Evolutionary conservation across 2,797 vertebrate species (phyloP).

Genomic region (Pipistrellus pipistrellus): DNA sequence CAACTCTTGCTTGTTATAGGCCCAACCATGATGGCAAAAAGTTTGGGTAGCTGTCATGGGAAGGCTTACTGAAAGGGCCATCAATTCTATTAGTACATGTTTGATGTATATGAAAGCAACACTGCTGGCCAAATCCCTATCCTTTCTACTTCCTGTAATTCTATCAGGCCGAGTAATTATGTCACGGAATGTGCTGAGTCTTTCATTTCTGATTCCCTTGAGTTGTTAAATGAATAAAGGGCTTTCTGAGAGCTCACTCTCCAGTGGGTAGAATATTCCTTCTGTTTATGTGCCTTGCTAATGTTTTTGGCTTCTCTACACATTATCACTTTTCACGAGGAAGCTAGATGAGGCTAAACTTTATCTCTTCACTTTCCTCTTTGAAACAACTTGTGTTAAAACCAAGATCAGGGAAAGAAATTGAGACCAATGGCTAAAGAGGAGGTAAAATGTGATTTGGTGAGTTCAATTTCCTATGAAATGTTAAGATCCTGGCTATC

Average conservation of each 20-base stretch:
- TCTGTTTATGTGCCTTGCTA: slow-evolving; percentile 17
- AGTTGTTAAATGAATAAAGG: neutral
- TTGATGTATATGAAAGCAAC: slow-evolving; percentile 33
- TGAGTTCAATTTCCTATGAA: slow-evolving; percentile 49
- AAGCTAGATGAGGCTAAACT: neutral
- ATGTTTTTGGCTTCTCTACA: slow-evolving; percentile 47
- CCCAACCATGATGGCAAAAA: neutral
- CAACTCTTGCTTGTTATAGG: neutral
- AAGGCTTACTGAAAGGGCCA: neutral
- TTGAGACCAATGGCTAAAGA: neutral
- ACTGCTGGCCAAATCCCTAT: neutral
- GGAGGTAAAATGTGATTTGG: neutral
- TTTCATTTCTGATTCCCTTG: neutral
- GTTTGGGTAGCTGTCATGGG: neutral
- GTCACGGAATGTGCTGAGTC: neutral
- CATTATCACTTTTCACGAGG: neutral
- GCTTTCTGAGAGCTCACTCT: neutral
- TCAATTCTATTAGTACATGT: neutral
- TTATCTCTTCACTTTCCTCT: slow-evolving; percentile 24
- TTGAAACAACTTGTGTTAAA: slow-evolving; percentile 53
- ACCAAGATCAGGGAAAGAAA: neutral
- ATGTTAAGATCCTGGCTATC: neutral
- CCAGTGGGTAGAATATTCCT: neutral
- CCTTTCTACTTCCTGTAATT: neutral
- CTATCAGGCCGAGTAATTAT: slow-evolving; percentile 8